Percentiles rank a stretch among this genome's conserved stretches.
These are phyloP conservation scores for Macroteleia sp. DNA, from an alignment of 2,888 invertebrate genomes.

Conservation along the genomic window DNA sequence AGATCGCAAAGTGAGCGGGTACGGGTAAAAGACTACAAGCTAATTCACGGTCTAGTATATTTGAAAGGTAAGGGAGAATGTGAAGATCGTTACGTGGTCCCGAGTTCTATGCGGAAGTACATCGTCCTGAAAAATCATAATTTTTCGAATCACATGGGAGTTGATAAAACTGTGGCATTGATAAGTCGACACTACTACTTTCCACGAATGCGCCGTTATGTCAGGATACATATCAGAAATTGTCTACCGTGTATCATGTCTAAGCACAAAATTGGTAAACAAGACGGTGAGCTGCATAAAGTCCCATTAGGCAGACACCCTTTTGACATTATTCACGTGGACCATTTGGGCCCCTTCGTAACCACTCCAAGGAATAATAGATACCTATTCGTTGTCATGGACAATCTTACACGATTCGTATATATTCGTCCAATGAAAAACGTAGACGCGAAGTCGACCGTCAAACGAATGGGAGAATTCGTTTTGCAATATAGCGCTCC, in stretches of 20 bases:
- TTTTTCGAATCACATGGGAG: background rate
- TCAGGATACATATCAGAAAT: background rate
- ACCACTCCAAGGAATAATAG: background rate
- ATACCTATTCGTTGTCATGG: background rate
- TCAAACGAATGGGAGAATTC: too few relatives aligned
- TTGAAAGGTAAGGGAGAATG: background rate
- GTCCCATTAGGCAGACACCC: background rate
- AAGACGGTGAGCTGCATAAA: conserved; percentile 1
- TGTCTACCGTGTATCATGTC: conserved; percentile 23
- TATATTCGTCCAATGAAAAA: background rate
- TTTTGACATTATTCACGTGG: background rate
- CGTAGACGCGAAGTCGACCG: too few relatives aligned
- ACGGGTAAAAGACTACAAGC: background rate
- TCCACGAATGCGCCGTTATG: conserved; percentile 14
- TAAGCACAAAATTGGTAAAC: conserved; percentile 1
- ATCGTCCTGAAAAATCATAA: background rate
- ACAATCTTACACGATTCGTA: background rate
- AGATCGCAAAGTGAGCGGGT: background rate
- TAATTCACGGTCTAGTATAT: background rate
- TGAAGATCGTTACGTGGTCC: conserved; percentile 29
- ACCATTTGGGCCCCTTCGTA: background rate
- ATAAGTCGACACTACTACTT: conserved; percentile 34
- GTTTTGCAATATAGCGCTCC: too few relatives aligned
- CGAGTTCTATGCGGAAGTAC: conserved; percentile 13
- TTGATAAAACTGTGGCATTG: background rate